Evolutionary conservation across 1,140 invertebrate species (phyloP).

Genomic region (Drosophila biarmipes): DNA sequence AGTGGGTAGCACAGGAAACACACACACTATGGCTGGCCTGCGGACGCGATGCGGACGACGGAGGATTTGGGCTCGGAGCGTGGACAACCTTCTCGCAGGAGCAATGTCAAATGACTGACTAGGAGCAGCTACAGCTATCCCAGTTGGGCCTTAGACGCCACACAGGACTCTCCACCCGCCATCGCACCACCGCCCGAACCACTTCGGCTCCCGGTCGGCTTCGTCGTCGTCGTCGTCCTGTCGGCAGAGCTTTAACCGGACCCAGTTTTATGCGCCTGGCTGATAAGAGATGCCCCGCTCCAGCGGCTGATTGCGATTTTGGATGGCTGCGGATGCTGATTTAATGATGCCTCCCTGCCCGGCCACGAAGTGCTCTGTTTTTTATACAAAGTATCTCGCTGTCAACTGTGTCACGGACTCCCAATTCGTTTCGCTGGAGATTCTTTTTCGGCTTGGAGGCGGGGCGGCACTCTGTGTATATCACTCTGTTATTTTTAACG

Average conservation of each 20-base stretch:
- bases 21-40: slow-evolving; percentile 32
- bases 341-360: slow-evolving; percentile 46
- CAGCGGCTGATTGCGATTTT: slow-evolving; percentile 34
- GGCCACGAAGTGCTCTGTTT: slow-evolving; percentile 20
- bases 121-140: slow-evolving; percentile 74
- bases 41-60: slow-evolving; percentile 46
- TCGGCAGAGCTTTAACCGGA: slow-evolving; percentile 74
- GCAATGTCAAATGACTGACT: slow-evolving; percentile 84
- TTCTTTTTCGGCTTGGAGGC: slow-evolving; percentile 12
- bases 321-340: slow-evolving; percentile 52
- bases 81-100: slow-evolving; percentile 83
- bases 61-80: slow-evolving; percentile 50
- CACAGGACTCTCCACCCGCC: slow-evolving; percentile 53
- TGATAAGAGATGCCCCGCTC: slow-evolving; percentile 48
- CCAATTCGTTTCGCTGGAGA: slow-evolving; percentile 42
- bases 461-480: slow-evolving; percentile 18
- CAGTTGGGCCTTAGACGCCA: slow-evolving; percentile 74
- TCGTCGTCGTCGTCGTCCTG: slow-evolving; percentile 26
- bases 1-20: slow-evolving; percentile 41
- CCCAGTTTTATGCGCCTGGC: slow-evolving; percentile 64
- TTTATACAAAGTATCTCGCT: slow-evolving; percentile 29
- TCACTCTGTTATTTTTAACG: slow-evolving; percentile 58
- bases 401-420: slow-evolving; percentile 45
- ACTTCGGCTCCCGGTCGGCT: slow-evolving; percentile 62
- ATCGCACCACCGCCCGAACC: slow-evolving; percentile 32